Evolutionary conservation across 2,888 invertebrate genomes (phyloP), one percentile per base, ranked within the genome.

Genomic region (Latheticus oryzae): DNA sequence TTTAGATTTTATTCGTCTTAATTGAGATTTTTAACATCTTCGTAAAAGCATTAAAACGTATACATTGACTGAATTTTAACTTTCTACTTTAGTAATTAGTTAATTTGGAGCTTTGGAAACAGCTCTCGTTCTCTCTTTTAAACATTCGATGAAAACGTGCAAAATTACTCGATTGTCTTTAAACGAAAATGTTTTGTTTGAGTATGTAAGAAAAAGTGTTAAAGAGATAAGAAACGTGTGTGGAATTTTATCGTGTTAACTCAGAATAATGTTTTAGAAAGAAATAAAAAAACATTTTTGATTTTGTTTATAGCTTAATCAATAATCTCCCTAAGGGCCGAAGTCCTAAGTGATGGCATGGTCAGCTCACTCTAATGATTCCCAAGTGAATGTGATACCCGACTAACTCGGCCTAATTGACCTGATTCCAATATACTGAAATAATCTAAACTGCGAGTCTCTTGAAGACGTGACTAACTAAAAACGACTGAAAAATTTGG

Each of bases 201-300:
- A 52, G 52, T 53, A 53, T 58, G 58, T 48, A 58, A 47, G 58
- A 58, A 30, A n/a, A 38, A 53, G 52, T 58, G 58, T 24, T 52
- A 38, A 52, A 33, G 47, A 53, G 58, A 58, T 58, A 58, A 58
- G 53, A 35, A 38, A 57, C 51, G 57, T 43, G 52, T 32, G 7
- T 5, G 37, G 51, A 51, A 52, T 51, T 45, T 12, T 9, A 28
- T 12, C 3, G n/a, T n/a, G n/a, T 47, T 8, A 12, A 5, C 17
- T 11, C 16, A 15, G 16, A 38, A 28, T 38, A 52, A 40, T 37
- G 37, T 16, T 17, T 11, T 19, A 19, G 21, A 19, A 19, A 19
- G 5, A 19, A 19, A 19, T 3, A 5, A 19, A 19, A 19, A 5
- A 19, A 19, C 5, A 3, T 19, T 3, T 19, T 19, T 19, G 21